A percentile compares a stretch with the other conserved stretches of the same genome.
Conservation (phyloP, 2,888 invertebrate species). For the Podotricha telesiphe region DNA sequence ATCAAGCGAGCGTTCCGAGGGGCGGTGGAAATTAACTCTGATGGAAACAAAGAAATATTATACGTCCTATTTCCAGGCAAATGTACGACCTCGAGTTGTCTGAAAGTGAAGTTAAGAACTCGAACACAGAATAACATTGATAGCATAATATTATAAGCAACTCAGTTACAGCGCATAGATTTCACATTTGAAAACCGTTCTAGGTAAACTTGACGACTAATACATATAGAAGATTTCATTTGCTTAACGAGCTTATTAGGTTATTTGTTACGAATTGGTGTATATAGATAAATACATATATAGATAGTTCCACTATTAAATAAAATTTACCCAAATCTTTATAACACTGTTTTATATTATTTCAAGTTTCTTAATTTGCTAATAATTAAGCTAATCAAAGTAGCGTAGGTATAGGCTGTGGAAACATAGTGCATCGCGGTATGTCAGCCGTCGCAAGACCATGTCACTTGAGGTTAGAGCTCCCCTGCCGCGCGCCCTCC, state of each 20-base stretch:
- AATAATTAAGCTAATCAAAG: not conserved
- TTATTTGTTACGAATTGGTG: not conserved
- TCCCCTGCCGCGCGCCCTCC: slow-evolving; percentile 48
- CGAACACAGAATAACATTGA: slow-evolving; percentile 5
- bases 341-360: not conserved
- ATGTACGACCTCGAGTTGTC: slow-evolving; percentile 25
- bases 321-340: not conserved
- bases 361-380: not conserved
- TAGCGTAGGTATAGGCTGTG: slow-evolving; percentile 5
- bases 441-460: slow-evolving; percentile 43
- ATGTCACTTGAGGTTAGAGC: slow-evolving; percentile 45
- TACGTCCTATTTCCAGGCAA: slow-evolving; percentile 33
- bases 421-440: slow-evolving; percentile 42
- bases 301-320: too few species aligned
- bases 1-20: slow-evolving; percentile 53
- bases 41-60: slow-evolving; percentile 45
- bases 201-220: slow-evolving; percentile 5
- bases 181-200: slow-evolving; percentile 3
- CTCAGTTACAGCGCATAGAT: not conserved
- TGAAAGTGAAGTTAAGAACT: slow-evolving; percentile 36
- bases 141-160: slow-evolving; percentile 8
- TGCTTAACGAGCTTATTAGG: not conserved
- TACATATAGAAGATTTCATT: not conserved
- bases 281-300: too few species aligned
- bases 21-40: slow-evolving; percentile 56